Evolutionary conservation across 1,140 invertebrate genomes (phyloP), one percentile per base, ranked within the genome.

Genomic region (Aphaenogaster rudis): DNA sequence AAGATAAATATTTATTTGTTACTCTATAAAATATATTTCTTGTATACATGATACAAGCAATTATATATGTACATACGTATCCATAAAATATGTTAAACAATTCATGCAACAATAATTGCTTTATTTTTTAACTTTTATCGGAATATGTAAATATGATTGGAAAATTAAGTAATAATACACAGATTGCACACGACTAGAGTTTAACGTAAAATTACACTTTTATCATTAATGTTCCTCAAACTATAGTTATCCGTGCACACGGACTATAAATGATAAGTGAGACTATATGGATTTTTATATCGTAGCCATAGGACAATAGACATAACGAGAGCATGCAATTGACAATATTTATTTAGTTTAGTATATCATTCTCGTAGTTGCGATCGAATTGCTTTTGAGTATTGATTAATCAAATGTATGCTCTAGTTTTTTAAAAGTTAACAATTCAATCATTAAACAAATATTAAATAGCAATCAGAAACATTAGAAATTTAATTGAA

Each of bases 271-370:
- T 15, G 15, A 15, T 61, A 78, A 63, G 28, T 78, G 17, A 78
- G 11, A 78, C 48, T 48, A 48, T 11, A 63, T 63, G 8, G 21
- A 78, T 78, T 78, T 78, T 78, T 78, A 78, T 79, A 79, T 79
- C 13, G 6, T 79, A 79, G 76, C 5, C 17, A n/a, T 48, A 79
- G 28, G 1, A 63, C 7, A 45, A 64, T 64, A 63, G 42, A 64
- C 1, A 63, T 21, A 61, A 64, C 8, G 6, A 61, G 39, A 45
- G 21, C 36, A 63, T 48, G 61, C 42, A 64, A 8, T 36, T 48
- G 45, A 57, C 8, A 21, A 61, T 42, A 42, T 59, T 78, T 64
- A 48, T 64, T 50, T 79, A 63, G 9, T 48, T 79, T 61, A 64
- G 28, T 21, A 0, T 45, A 45, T 21, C 33, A 52, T 21, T 77